These are phyloP conservation scores for Lutjanus argentimaculatus DNA, from an alignment of 2,797 vertebrate genomes.

Conservation along the genomic window DNA sequence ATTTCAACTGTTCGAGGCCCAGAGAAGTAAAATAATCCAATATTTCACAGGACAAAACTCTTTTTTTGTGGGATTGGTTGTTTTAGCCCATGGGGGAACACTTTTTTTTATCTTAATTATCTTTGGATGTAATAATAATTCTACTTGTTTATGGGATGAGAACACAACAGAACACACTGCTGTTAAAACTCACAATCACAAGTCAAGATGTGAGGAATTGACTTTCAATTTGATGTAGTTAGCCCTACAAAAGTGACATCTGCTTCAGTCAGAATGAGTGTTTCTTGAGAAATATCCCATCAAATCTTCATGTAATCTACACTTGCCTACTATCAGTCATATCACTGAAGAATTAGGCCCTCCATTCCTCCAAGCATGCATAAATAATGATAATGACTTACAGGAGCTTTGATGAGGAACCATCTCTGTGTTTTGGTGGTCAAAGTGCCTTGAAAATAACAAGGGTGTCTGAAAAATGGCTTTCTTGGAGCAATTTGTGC, in stretches of 20 bases:
- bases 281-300: constrained; percentile 48
- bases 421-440: constrained; percentile 70
- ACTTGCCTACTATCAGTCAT: constrained; percentile 52
- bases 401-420: constrained; percentile 74
- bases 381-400: constrained; percentile 85
- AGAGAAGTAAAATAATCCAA: background rate
- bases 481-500: constrained; percentile 74
- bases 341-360: constrained; percentile 62
- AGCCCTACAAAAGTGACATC: constrained; percentile 32
- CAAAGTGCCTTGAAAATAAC: constrained; percentile 83
- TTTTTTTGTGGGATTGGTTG: background rate
- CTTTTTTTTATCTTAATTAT: too few species aligned
- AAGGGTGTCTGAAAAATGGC: constrained; percentile 75
- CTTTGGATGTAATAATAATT: constrained; percentile 12
- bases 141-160: background rate
- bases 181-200: constrained; percentile 10
- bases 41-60: background rate
- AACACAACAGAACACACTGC: background rate
- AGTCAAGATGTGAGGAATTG: constrained; percentile 4
- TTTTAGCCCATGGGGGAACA: background rate
- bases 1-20: background rate
- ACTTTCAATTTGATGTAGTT: constrained; percentile 6
- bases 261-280: constrained; percentile 22
- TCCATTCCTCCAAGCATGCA: constrained; percentile 69
- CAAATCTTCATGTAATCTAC: constrained; percentile 38